Conservation (phyloP, 2,888 invertebrate species). For the Spodoptera exigua region DNA sequence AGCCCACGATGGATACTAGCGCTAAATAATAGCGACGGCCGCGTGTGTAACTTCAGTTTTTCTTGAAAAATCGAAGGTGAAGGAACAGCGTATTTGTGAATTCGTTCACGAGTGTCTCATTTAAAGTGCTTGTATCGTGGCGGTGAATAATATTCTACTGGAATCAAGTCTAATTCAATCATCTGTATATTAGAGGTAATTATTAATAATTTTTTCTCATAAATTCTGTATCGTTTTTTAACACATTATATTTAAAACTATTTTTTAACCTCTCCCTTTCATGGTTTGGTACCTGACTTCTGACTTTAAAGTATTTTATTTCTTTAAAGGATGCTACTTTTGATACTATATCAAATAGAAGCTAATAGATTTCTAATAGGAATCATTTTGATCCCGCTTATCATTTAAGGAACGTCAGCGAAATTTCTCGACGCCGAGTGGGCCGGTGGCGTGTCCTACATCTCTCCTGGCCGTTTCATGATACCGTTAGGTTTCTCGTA, state of each 20-base stretch:
- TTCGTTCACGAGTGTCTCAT: conserved; percentile 69
- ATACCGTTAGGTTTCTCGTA: conserved; percentile 66
- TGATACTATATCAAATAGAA: conserved; percentile 23
- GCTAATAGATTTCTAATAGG: background rate
- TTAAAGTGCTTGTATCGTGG: conserved; percentile 77
- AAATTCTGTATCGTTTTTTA: conserved; percentile 12
- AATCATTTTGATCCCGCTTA: conserved; percentile 42
- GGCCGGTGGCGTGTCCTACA: conserved; percentile 77
- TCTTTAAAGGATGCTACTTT: background rate
- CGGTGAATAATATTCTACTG: conserved; percentile 67
- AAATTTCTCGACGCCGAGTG: conserved; percentile 78
- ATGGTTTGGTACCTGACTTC: conserved; percentile 20
- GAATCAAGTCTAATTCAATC: conserved; percentile 55
- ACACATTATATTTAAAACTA: conserved; percentile 10
- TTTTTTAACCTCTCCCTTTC: conserved; percentile 38
- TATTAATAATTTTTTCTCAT: conserved; percentile 46
- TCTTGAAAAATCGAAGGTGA: conserved; percentile 79
- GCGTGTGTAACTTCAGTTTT: conserved; percentile 85
- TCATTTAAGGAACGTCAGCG: conserved; percentile 59
- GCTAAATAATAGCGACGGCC: conserved; percentile 87
- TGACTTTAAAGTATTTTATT: conserved; percentile 4
- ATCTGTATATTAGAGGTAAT: conserved; percentile 69
- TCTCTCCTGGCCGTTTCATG: conserved; percentile 53
- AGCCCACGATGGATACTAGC: conserved; percentile 90
- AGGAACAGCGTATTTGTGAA: conserved; percentile 68